phyloP scores from a whole-genome alignment of 2,888 invertebrate species.

The Chrysolina americana region DNA sequence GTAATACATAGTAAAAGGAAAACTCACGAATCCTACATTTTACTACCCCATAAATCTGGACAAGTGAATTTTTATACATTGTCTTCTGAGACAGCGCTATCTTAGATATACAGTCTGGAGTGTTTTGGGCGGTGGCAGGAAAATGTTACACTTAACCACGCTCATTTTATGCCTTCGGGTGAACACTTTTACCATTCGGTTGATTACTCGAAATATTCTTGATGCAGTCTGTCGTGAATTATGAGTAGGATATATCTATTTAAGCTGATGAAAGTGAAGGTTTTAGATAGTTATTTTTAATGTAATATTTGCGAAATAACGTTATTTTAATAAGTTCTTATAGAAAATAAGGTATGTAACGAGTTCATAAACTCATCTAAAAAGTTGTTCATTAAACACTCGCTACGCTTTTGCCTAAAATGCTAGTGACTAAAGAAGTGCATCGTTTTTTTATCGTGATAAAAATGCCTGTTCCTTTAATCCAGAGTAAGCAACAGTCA shows the following conservation, averaged over 20 bases:
- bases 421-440: too few relatives aligned
- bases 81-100: constrained; percentile 44
- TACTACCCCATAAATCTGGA: constrained; percentile 59
- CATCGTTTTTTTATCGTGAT: too few relatives aligned
- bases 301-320: too few relatives aligned
- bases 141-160: constrained; percentile 4
- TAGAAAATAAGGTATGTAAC: too few relatives aligned
- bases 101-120: neutral
- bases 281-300: too few relatives aligned
- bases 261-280: too few relatives aligned
- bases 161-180: constrained; percentile 12
- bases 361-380: too few relatives aligned
- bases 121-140: constrained; percentile 3
- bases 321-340: too few relatives aligned
- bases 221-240: neutral
- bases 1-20: constrained; percentile 43
- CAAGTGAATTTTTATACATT: constrained; percentile 59
- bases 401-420: too few relatives aligned
- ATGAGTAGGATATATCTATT: neutral
- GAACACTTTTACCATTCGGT: constrained; percentile 6
- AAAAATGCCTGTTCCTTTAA: too few relatives aligned
- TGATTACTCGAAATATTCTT: neutral
- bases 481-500: too few relatives aligned
- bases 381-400: too few relatives aligned
- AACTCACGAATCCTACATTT: constrained; percentile 45